Conservation (phyloP, 2,797 vertebrate species). For the Megalops cyprinoides region DNA sequence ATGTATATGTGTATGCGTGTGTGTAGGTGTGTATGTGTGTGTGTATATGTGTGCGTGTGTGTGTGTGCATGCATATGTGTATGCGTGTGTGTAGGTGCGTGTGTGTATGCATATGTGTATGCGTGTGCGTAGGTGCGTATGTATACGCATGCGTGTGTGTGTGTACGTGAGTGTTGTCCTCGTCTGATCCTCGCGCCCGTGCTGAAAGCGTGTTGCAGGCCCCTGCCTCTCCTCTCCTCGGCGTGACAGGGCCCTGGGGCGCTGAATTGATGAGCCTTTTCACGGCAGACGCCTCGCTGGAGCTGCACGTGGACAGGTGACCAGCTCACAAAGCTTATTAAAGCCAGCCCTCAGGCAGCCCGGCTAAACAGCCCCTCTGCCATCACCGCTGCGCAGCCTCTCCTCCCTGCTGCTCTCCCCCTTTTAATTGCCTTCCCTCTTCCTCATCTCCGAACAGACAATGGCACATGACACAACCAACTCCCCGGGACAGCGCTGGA, state of each 20-base stretch:
- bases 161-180: too few species aligned
- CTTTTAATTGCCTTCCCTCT: neutral
- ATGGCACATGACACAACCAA: neutral
- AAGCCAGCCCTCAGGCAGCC: slow-evolving; percentile 17
- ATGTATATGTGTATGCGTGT: too few species aligned
- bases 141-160: too few species aligned
- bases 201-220: too few species aligned
- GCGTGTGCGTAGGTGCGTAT: too few species aligned
- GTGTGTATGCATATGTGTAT: too few species aligned
- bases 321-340: slow-evolving; percentile 20
- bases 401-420: neutral
- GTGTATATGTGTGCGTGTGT: too few species aligned
- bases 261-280: slow-evolving; percentile 38
- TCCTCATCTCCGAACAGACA: slow-evolving; percentile 16
- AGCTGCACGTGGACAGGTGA: slow-evolving; percentile 22
- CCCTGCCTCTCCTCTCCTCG: neutral
- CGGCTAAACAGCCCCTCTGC: neutral
- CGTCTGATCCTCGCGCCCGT: too few species aligned
- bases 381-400: neutral
- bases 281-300: slow-evolving; percentile 17
- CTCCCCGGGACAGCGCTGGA: too few species aligned
- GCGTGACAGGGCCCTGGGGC: slow-evolving; percentile 9
- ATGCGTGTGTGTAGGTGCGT: too few species aligned
- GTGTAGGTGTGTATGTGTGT: too few species aligned
- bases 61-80: too few species aligned